phyloP scores from a whole-genome alignment of 2,113 vertebrate genomes.

The Trachemys scripta region DNA sequence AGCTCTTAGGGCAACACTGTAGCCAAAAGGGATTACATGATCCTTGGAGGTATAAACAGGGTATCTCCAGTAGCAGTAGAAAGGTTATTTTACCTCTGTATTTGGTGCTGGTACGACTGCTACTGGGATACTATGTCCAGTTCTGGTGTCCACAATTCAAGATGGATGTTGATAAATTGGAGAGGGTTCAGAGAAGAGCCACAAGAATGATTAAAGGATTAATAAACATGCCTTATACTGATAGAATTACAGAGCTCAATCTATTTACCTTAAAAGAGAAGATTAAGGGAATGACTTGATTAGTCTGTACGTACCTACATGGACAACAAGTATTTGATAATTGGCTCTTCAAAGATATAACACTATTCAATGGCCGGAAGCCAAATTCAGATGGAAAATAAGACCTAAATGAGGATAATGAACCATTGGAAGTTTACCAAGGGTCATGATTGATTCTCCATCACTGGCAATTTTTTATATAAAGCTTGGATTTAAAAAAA shows the following conservation, averaged over 20 bases:
- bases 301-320: neutral
- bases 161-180: neutral
- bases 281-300: neutral
- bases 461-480: neutral
- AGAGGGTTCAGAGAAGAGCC: neutral
- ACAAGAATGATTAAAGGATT: neutral
- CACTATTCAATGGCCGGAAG: neutral
- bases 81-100: neutral
- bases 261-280: neutral
- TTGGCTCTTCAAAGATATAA: neutral
- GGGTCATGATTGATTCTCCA: neutral
- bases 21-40: neutral
- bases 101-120: neutral
- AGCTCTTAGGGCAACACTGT: too few relatives aligned
- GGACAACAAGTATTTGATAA: neutral
- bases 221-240: neutral
- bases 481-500: neutral
- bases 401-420: neutral
- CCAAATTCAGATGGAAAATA: neutral
- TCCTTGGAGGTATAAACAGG: neutral
- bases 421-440: neutral
- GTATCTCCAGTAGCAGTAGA: neutral
- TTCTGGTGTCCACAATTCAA: neutral
- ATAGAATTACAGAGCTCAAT: neutral
- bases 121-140: too few relatives aligned